Evolutionary conservation across 2,113 vertebrate genomes (phyloP).

Genomic region (Oncorhynchus tshawytscha): DNA sequence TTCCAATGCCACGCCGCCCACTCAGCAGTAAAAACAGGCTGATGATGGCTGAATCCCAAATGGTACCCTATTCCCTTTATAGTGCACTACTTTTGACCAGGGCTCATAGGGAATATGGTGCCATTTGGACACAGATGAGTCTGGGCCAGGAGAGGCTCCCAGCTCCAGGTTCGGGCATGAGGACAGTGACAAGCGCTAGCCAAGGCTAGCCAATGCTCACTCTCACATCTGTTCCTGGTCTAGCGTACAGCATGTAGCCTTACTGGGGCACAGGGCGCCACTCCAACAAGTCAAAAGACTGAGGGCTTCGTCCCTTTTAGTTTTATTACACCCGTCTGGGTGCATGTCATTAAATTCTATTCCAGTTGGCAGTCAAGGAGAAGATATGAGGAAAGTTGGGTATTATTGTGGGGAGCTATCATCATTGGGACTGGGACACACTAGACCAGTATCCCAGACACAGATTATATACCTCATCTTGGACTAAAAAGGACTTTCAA

Average conservation of each 20-base stretch:
- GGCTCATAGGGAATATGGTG: too few species aligned
- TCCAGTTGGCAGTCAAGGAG: background rate
- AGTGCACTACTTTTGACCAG: too few species aligned
- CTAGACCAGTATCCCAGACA: too few species aligned
- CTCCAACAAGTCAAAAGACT: constrained; percentile 6
- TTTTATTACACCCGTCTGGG: background rate
- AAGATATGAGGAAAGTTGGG: background rate
- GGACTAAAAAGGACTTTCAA: too few species aligned
- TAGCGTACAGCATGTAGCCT: background rate
- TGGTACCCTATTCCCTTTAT: too few species aligned
- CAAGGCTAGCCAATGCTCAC: constrained; percentile 2
- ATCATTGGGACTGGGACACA: background rate
- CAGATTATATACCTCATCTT: too few species aligned
- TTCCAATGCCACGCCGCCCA: constrained; percentile 22
- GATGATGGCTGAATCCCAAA: background rate
- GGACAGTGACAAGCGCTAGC: constrained; percentile 14
- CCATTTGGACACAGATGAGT: too few species aligned
- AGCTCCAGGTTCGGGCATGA: constrained; percentile 12
- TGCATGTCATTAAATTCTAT: background rate
- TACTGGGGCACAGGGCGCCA: constrained; percentile 4
- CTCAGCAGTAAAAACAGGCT: constrained; percentile 35
- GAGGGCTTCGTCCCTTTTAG: constrained; percentile 10
- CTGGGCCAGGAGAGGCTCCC: background rate
- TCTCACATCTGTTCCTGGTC: background rate
- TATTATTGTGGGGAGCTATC: background rate